Percentiles rank a stretch among this genome's conserved stretches.
Conservation (phyloP, 2,113 vertebrate species). For the Phoxinus phoxinus region DNA sequence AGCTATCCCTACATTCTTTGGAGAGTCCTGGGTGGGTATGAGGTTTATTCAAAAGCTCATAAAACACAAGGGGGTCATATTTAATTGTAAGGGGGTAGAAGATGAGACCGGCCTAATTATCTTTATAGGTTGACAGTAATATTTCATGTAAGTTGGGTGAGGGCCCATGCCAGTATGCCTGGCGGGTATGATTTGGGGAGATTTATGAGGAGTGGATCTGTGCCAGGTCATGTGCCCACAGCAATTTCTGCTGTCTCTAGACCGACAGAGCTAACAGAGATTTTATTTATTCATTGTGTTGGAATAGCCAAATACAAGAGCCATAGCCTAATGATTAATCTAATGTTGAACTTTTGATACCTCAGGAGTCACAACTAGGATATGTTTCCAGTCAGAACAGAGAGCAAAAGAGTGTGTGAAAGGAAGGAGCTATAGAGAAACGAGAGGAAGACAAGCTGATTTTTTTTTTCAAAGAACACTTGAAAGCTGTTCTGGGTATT, state of each 20-base stretch:
- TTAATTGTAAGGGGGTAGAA: constrained; percentile 74
- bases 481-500: constrained; percentile 87
- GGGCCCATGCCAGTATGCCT: constrained; percentile 66
- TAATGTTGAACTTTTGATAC: constrained; percentile 63
- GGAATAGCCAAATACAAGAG: constrained; percentile 64
- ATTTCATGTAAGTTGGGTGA: constrained; percentile 77
- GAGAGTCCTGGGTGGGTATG: constrained; percentile 50
- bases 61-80: constrained; percentile 81
- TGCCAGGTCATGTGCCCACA: constrained; percentile 64
- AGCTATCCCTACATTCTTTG: constrained; percentile 54
- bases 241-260: constrained; percentile 62
- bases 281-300: constrained; percentile 75
- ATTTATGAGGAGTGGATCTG: constrained; percentile 67
- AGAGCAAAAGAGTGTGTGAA: constrained; percentile 51
- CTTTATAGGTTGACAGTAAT: constrained; percentile 77
- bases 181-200: constrained; percentile 59
- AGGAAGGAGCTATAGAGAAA: constrained; percentile 73
- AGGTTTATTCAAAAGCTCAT: constrained; percentile 74
- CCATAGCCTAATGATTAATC: constrained; percentile 58
- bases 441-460: constrained; percentile 83
- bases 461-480: constrained; percentile 80
- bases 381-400: constrained; percentile 77
- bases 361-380: constrained; percentile 63
- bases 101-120: constrained; percentile 79
- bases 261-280: constrained; percentile 66